phyloP scores from a whole-genome alignment of 2,888 invertebrate species.

The Synanthedon myopaeformis region DNA sequence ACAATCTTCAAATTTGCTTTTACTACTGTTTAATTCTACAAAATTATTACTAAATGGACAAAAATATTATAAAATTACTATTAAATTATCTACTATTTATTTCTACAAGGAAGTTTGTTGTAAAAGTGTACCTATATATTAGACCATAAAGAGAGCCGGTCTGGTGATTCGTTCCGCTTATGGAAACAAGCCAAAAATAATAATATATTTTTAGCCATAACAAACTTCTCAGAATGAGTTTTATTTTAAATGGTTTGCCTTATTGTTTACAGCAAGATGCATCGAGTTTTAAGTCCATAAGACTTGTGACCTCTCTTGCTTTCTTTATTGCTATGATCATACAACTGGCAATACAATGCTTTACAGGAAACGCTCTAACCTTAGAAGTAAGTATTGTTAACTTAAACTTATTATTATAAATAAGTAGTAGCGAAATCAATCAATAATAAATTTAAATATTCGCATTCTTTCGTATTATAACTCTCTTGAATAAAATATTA shows the following conservation, averaged over 20 bases:
- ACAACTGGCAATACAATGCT: constrained; percentile 55
- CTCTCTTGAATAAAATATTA: no score
- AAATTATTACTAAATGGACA: no score
- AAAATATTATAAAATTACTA: no score
- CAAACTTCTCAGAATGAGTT: neutral
- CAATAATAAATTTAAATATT: no score
- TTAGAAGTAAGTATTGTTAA: constrained; percentile 31
- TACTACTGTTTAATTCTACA: no score
- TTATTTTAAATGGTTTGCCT: neutral
- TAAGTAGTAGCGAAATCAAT: no score
- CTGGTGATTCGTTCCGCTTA: constrained; percentile 16
- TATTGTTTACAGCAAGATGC: constrained; percentile 45
- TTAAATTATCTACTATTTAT: no score
- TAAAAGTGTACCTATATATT: constrained; percentile 10
- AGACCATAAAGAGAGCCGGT: constrained; percentile 9
- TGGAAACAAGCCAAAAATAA: constrained; percentile 17
- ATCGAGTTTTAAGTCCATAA: constrained; percentile 47
- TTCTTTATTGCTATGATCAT: constrained; percentile 59
- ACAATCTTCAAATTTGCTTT: no score
- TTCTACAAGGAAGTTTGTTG: no score
- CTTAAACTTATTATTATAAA: no score
- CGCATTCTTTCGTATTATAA: no score
- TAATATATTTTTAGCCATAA: constrained; percentile 7
- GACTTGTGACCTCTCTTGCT: constrained; percentile 48
- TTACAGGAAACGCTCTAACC: constrained; percentile 54